Conservation (phyloP, 2,113 vertebrate genomes). For the Peromyscus californicus region DNA sequence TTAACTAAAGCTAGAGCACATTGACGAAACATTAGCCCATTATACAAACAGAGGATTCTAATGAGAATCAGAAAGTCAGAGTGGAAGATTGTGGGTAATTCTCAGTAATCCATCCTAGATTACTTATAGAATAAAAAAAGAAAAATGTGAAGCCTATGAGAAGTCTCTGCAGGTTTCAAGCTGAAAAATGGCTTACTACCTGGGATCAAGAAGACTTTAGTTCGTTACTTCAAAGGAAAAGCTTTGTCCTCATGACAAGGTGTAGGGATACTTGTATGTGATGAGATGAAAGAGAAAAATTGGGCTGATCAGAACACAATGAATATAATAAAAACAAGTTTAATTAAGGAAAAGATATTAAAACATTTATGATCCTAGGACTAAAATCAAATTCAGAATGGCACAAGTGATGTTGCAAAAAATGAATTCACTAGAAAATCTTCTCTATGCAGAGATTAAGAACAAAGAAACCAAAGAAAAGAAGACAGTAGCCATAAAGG, state of each 20-base stretch:
- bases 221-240: constrained; percentile 2
- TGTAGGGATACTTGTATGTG: not conserved
- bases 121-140: constrained; percentile 18
- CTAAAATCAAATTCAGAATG: constrained; percentile 40
- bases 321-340: not conserved
- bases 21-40: not conserved
- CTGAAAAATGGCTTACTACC: not conserved
- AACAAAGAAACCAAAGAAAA: not conserved
- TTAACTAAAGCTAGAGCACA: not conserved
- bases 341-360: not conserved
- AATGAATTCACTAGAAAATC: not conserved
- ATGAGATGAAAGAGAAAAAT: not conserved
- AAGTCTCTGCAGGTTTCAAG: not conserved
- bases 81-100: not conserved
- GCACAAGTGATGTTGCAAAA: not conserved
- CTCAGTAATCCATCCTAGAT: not conserved
- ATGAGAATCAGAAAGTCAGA: not conserved
- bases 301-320: not conserved
- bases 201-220: not conserved
- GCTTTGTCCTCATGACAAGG: not conserved
- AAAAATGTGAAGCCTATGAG: not conserved
- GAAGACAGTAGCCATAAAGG: not conserved
- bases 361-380: not conserved
- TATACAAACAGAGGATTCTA: not conserved
- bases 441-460: not conserved